These are phyloP conservation scores for Mythimna loreyi DNA, from an alignment of 2,888 invertebrate genomes.

Conservation along the genomic window DNA sequence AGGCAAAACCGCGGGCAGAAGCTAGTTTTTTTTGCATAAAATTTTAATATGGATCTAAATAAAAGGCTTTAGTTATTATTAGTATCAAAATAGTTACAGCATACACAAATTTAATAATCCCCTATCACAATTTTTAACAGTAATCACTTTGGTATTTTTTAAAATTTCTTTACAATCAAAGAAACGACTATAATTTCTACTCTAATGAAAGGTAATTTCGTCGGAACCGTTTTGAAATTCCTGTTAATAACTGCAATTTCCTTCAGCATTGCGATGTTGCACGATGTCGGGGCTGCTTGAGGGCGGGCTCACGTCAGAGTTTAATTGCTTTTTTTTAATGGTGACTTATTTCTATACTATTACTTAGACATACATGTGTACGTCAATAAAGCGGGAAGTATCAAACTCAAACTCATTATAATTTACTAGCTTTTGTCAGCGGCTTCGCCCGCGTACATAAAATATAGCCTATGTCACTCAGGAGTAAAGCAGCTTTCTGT, in stretches of 20 bases:
- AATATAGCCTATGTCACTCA: too few relatives aligned
- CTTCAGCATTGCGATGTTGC: slow-evolving; percentile 26
- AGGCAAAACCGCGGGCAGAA: too few relatives aligned
- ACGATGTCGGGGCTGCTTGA: slow-evolving; percentile 20
- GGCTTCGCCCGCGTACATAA: too few relatives aligned
- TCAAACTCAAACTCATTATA: too few relatives aligned
- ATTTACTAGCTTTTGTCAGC: too few relatives aligned
- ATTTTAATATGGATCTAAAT: too few relatives aligned
- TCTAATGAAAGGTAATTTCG: slow-evolving; percentile 47
- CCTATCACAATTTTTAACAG: not conserved
- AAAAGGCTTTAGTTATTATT: too few relatives aligned
- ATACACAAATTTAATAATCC: not conserved
- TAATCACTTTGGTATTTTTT: not conserved
- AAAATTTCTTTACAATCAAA: slow-evolving; percentile 21
- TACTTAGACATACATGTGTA: too few relatives aligned
- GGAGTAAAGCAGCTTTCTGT: too few relatives aligned
- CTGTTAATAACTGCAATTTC: slow-evolving; percentile 57
- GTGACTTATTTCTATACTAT: slow-evolving; percentile 7
- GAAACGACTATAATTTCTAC: slow-evolving; percentile 24
- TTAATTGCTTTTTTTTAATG: slow-evolving; percentile 41
- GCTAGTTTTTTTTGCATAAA: too few relatives aligned
- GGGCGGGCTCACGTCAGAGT: slow-evolving; percentile 20
- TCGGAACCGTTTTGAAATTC: slow-evolving; percentile 36
- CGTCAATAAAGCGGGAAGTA: too few relatives aligned
- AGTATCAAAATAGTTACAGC: not conserved